Base-by-base conservation (phyloP, 2,888 invertebrate species). In the Formica aserva region DNA sequence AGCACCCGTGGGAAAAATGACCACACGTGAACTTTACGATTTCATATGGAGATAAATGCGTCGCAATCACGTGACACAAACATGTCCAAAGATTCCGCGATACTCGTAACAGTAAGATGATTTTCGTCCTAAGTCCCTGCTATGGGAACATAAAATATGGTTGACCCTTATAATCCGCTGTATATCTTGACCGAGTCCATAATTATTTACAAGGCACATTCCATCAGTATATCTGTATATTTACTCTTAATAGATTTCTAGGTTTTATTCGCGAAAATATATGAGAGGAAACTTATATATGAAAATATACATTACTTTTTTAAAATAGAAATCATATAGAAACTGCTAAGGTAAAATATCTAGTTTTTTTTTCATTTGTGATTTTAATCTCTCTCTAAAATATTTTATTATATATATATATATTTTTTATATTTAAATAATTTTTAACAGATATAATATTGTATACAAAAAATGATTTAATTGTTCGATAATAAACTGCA, bases 121-220 rank as follows among this genome's bases (percentile, higher is more conserved):
- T 65, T 55, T 48, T 60, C 60, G 26, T 26, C 69, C 66, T 78
- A 82, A 82, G 57, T 66, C 66, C 32, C 18, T 18, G 48, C 11
- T 18, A 8, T 8, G 55, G 55, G 71, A 76, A 76, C 45, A 57
- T 86, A 77, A 87, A 88, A 89, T 87, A 87, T 67, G 74, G 26
- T 71, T 60, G 84, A 82, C 85, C 83, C 85, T 87, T 78, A 48
- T 88, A 89, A 88, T 84, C 81, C 82, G n/a, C 55, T 85, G 45
- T 85, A 85, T 76, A 81, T 85, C 85, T 87, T 83, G 83, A 88
- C 83, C 72, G 71, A 67, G 55, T 48, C 38, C 57, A 32, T 18
- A 22, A 60, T 74, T 35, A 48, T 62, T 69, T 48, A 74, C 48
- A 48, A 5, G 22, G 3, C 32, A 41, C 22, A 29, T 32, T n/a